Conservation (phyloP, 1,140 invertebrate genomes). For the Pararge aegeria region DNA sequence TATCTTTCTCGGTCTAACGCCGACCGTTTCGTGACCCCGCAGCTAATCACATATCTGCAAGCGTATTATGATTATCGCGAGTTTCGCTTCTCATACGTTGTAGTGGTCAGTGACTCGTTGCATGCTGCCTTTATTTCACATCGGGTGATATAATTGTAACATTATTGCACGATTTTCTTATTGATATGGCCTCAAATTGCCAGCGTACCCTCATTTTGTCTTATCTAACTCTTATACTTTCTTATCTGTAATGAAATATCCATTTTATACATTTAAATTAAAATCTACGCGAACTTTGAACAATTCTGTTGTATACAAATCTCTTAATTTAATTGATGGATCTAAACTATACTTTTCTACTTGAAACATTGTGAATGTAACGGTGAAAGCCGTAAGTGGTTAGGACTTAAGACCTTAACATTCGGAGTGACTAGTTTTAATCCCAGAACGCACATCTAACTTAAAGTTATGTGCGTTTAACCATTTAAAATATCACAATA, state of each 20-base stretch:
- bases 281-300: no score
- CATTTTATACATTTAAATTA: background rate
- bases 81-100: conserved; percentile 59
- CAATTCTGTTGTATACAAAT: no score
- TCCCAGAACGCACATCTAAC: no score
- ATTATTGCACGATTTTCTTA: conserved; percentile 37
- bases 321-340: no score
- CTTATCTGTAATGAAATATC: background rate
- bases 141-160: conserved; percentile 26
- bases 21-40: conserved; percentile 72
- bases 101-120: conserved; percentile 66
- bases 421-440: no score
- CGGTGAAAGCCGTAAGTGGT: no score
- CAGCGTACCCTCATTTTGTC: conserved; percentile 8
- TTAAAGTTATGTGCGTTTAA: no score
- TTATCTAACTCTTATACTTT: background rate
- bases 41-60: conserved; percentile 77
- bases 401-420: no score
- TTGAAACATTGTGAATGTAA: no score
- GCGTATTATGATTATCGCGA: conserved; percentile 74
- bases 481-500: no score
- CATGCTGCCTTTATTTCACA: conserved; percentile 38
- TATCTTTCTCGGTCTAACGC: conserved; percentile 55
- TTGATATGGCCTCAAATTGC: conserved; percentile 27
- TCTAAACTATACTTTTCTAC: no score